A percentile compares a stretch with the other conserved stretches of the same genome.
Conservation (phyloP, 2,113 vertebrate species). For the Chroicocephalus ridibundus region DNA sequence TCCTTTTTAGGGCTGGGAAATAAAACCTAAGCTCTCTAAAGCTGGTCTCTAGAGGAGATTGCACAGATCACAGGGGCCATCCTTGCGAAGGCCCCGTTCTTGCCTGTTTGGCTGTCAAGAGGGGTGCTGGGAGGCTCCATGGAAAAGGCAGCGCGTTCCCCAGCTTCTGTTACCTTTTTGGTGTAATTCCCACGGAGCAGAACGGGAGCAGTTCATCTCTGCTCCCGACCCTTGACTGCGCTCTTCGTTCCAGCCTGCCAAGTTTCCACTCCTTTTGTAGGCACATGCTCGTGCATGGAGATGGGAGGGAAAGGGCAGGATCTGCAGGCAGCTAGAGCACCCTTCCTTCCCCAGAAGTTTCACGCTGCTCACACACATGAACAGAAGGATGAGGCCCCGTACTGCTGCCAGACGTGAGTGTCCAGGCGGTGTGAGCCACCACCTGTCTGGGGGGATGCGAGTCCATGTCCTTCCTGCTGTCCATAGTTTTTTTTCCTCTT, state of each 20-base stretch:
- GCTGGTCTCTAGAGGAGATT: not conserved
- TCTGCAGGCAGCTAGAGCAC: not conserved
- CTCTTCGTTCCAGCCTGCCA: conserved; percentile 34
- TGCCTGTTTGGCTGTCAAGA: not conserved
- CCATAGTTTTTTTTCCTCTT: not conserved
- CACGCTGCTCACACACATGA: accelerated
- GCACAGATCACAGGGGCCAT: not conserved
- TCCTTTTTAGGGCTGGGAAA: not conserved
- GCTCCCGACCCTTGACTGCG: not conserved
- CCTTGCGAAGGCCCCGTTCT: not conserved
- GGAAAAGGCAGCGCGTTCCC: not conserved
- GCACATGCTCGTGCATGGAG: not conserved
- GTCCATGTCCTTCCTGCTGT: not conserved
- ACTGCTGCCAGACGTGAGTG: accelerated
- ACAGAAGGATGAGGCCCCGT: not conserved
- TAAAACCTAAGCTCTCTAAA: not conserved
- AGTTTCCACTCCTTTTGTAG: conserved; percentile 67
- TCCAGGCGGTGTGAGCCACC: not conserved
- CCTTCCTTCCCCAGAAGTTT: not conserved
- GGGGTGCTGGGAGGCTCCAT: not conserved
- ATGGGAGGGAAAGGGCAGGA: conserved; percentile 19
- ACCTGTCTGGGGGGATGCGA: not conserved
- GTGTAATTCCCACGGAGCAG: conserved; percentile 23
- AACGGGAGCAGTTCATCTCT: not conserved
- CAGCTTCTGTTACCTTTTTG: conserved; percentile 6